Conservation (phyloP, 2,113 vertebrate species). For the Lanius collurio region DNA sequence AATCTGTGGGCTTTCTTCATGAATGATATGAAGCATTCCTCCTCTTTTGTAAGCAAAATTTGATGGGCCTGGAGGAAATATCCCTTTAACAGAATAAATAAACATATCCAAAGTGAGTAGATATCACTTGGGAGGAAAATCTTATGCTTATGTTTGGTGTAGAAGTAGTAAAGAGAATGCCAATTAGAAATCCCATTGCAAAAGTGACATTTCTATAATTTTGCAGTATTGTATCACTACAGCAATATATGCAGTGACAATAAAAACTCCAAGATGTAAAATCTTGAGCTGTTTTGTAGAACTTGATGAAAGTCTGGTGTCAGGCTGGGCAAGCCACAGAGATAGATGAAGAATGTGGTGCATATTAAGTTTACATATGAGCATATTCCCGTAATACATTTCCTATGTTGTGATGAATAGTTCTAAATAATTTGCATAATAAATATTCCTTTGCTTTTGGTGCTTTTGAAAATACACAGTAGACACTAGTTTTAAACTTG, state of each 20-base stretch:
- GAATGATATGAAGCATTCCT: background rate
- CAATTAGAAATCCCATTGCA: background rate
- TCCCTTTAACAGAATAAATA: background rate
- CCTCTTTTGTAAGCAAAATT: background rate
- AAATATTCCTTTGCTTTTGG: conserved; percentile 11
- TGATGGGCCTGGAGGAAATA: background rate
- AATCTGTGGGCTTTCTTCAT: background rate
- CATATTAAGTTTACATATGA: background rate
- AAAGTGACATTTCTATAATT: background rate
- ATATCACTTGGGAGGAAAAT: background rate
- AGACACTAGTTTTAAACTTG: background rate
- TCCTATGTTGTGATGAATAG: background rate
- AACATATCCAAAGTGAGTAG: background rate
- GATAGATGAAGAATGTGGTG: background rate
- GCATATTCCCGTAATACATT: background rate
- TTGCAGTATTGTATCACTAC: background rate
- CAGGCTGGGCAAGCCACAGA: fast-evolving
- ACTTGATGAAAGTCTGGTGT: conserved; percentile 4
- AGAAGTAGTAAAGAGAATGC: background rate
- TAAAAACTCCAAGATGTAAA: background rate
- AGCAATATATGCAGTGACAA: background rate
- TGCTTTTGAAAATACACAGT: background rate
- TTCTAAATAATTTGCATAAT: conserved; percentile 28
- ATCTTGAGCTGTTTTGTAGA: background rate
- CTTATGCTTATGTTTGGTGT: background rate